These are phyloP conservation scores for Hyla sarda DNA, from an alignment of 2,113 vertebrate genomes.

Conservation along the genomic window DNA sequence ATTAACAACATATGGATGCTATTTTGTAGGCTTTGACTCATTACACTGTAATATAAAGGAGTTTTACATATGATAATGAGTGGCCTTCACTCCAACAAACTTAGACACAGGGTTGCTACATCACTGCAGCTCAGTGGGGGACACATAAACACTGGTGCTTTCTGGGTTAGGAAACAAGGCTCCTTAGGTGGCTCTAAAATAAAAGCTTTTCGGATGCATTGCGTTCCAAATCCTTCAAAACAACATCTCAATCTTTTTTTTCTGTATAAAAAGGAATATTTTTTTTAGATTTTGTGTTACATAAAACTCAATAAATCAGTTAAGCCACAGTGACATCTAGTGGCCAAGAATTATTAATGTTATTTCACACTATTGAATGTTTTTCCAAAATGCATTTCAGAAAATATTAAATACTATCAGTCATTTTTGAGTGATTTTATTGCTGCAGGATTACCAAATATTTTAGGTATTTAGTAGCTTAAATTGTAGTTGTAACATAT, in stretches of 20 bases:
- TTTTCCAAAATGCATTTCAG: neutral
- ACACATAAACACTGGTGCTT: neutral
- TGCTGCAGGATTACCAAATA: neutral
- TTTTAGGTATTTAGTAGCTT: neutral
- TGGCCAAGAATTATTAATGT: neutral
- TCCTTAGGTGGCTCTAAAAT: neutral
- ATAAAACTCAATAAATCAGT: neutral
- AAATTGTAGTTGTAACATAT: neutral
- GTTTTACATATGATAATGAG: neutral
- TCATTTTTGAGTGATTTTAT: neutral
- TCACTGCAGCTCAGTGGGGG: neutral
- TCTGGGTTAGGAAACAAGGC: neutral
- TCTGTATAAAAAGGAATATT: neutral
- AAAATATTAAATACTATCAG: neutral
- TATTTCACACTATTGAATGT: neutral
- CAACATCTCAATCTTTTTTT: neutral
- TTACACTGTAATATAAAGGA: neutral
- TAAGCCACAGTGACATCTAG: constrained; percentile 26
- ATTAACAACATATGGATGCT: neutral
- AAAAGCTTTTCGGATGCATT: neutral
- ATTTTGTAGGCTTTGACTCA: neutral
- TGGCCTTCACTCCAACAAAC: neutral
- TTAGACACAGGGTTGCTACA: neutral
- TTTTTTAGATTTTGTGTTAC: neutral
- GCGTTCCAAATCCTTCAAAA: neutral